Base-by-base conservation (phyloP, 2,797 vertebrate genomes). In the Phyllotis vaccarum region DNA sequence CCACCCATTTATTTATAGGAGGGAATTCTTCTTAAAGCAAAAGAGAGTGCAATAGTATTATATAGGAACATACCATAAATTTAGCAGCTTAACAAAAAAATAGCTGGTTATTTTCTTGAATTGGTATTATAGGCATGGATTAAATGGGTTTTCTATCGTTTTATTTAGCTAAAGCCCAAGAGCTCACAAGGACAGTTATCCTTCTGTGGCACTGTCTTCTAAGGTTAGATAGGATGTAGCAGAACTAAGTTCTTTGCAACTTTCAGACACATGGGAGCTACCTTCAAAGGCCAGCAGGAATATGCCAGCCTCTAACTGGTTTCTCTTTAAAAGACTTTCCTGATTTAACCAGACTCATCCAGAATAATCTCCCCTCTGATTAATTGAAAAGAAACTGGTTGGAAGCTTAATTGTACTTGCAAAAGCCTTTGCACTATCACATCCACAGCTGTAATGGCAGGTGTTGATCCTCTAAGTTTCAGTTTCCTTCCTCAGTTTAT, bases 351-450 rank as follows among this genome's bases (percentile, higher is more conserved):
- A 91, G 40, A 22, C 0, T 62, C 37, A 87, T 19, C 24, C 34
- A 86, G 34, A 7, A 40, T 90, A 88, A 74, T 56, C 9, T 70
- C 24, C 37, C n/a, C 64, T 90, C 54, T 80, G 31, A 80, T 62
- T 79, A 83, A 87, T 34, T 64, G 70, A 80, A 86, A 93, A 86
- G 46, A 10, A 87, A 74, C n/a, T n/a, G 56, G 40, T 66, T 87
- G 54, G 37, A 29, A 66, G 0, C 19, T 82, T 89, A 83, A 70
- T 40, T 66, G 6, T 3, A 76, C 40, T 43, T 86, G 21, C 49
- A 88, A 49, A 93, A 93, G 66, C 12, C n/a, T 21, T 86, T 81
- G 90, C 79, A 24, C 64, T 19, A 43, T 86, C 49, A n/a, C 34
- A 62, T 82, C 89, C 13, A 52, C 11, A 46, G 31, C 43, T 10